Evolutionary conservation across 2,888 invertebrate genomes (phyloP).

Genomic region (Pollenia angustigena): DNA sequence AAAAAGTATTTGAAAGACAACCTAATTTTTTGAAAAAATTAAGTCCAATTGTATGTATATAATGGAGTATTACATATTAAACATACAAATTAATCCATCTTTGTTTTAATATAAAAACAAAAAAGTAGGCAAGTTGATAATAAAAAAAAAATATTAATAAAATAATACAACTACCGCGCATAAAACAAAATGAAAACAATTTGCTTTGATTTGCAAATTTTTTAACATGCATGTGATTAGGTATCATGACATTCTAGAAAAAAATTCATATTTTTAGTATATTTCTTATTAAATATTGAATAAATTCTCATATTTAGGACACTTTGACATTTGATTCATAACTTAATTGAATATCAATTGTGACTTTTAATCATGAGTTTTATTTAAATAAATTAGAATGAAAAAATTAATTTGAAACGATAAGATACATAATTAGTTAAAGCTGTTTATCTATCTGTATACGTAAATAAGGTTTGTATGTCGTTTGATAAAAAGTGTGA

Average conservation of each 20-base stretch:
- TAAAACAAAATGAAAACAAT: background rate
- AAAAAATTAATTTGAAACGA: slow-evolving; percentile 1
- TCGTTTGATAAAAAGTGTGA: slow-evolving; percentile 10
- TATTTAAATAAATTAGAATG: slow-evolving; percentile 17
- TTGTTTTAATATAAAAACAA: background rate
- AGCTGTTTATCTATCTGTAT: background rate
- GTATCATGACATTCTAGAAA: background rate
- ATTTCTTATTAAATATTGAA: background rate
- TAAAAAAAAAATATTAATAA: background rate
- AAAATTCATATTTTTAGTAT: background rate
- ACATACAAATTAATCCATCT: no score
- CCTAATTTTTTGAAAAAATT: no score
- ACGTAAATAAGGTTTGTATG: slow-evolving; percentile 1
- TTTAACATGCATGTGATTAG: background rate
- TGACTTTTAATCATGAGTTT: slow-evolving; percentile 12
- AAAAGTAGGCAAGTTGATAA: slow-evolving; percentile 24
- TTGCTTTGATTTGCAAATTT: slow-evolving; percentile 15
- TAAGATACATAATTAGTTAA: slow-evolving; percentile 15
- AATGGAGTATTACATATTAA: no score
- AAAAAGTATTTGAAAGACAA: no score
- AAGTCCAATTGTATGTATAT: no score
- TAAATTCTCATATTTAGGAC: background rate
- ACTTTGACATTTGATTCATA: slow-evolving; percentile 25
- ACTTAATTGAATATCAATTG: slow-evolving; percentile 5
- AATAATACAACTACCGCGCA: background rate